Conservation (phyloP, 2,797 vertebrate genomes). For the Urosaurus nigricauda region DNA sequence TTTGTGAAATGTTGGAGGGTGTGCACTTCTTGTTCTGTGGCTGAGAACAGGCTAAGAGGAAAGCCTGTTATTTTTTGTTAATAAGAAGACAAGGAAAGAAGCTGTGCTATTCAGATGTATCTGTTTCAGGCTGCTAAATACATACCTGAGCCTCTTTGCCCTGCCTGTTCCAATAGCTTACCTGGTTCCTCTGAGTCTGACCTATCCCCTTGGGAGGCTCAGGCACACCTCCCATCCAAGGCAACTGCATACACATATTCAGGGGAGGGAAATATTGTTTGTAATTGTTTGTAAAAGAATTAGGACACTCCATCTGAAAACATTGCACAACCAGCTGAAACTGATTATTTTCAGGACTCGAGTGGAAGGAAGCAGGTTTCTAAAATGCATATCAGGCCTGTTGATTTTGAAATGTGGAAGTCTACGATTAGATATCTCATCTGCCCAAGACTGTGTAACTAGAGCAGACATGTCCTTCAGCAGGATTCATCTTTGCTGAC, state of each 20-base stretch:
- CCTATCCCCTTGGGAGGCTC: not conserved
- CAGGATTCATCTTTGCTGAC: not conserved
- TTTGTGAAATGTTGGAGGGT: too few species aligned
- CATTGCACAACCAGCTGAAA: slow-evolving; percentile 15
- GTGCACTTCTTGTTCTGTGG: not conserved
- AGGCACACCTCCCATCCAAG: not conserved
- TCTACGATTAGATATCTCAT: slow-evolving; percentile 23
- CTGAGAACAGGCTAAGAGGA: not conserved
- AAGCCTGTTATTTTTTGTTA: not conserved
- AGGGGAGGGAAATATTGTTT: not conserved
- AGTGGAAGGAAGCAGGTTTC: slow-evolving; percentile 9
- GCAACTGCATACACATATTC: not conserved
- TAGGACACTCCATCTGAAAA: not conserved
- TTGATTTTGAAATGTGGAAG: slow-evolving; percentile 31
- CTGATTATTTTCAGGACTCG: slow-evolving; percentile 8
- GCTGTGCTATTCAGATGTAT: not conserved
- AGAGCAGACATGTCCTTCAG: not conserved
- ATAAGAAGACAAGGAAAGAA: not conserved
- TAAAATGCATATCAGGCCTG: slow-evolving; percentile 11
- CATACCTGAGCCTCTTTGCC: not conserved
- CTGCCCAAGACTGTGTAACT: slow-evolving; percentile 6
- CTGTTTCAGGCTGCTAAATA: not conserved
- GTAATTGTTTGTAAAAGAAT: slow-evolving; percentile 24
- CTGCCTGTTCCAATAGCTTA: not conserved
- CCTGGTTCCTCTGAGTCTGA: not conserved